These are phyloP conservation scores for Fulmarus glacialis DNA, from an alignment of 2,113 vertebrate genomes.

Conservation along the genomic window DNA sequence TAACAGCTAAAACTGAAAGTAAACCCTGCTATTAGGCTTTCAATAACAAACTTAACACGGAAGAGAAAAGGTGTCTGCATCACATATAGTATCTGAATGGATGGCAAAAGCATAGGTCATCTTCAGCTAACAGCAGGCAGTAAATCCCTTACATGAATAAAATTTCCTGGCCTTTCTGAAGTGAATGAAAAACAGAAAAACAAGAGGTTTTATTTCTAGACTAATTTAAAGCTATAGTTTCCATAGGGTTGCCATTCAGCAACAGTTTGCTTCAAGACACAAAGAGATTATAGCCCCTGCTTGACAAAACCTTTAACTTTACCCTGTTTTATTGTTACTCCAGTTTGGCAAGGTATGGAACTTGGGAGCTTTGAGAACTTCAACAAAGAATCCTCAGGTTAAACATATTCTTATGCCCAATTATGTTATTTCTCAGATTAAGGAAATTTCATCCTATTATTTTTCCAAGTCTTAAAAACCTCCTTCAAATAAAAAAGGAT, in stretches of 20 bases:
- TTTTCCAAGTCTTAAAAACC: not conserved
- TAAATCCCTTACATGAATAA: not conserved
- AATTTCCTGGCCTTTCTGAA: not conserved
- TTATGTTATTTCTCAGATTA: not conserved
- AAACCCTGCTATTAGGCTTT: not conserved
- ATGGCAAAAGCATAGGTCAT: not conserved
- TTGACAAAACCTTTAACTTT: not conserved
- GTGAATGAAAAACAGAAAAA: not conserved
- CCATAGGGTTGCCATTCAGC: not conserved
- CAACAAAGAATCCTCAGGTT: not conserved
- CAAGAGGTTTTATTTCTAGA: not conserved
- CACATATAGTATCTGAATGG: rapidly evolving
- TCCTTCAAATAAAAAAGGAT: not conserved
- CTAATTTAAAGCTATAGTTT: not conserved
- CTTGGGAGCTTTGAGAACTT: not conserved
- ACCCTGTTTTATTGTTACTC: not conserved
- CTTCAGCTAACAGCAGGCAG: not conserved
- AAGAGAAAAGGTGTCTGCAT: not conserved
- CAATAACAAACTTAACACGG: not conserved
- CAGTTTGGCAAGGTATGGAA: not conserved
- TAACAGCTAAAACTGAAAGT: conserved; percentile 38
- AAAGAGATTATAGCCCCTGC: not conserved
- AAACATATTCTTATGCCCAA: not conserved
- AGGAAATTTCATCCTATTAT: not conserved
- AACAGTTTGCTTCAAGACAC: not conserved